Evolutionary conservation across 1,140 invertebrate species (phyloP), one percentile per base, ranked within the genome.

Genomic region (Arctopsyche grandis): DNA sequence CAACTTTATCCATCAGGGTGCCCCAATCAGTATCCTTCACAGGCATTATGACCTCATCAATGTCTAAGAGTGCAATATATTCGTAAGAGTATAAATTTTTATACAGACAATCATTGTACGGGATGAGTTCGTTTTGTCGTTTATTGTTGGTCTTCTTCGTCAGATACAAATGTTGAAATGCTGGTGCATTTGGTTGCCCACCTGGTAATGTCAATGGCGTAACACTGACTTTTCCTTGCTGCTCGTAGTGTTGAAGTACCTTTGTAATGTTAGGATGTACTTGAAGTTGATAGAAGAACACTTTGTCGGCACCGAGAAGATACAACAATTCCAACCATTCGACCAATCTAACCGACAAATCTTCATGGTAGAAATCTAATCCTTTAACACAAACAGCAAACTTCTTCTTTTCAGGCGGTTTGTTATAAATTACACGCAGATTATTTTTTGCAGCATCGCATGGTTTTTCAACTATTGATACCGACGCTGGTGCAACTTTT

Each of bases 51-150:
- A 98, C 93, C 86, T 99, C 97, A 85, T 99, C 97, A 52, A 96
- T 95, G 84, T 99, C 97, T 22, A 98, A 87, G 12, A 99, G 87
- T 0, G 94, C 95, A 43, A 98, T 93, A 87, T 97, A 98, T 71
- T 96, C 92, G 85, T 98, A 98, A 52, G 92, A 90, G 85, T 97
- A 97, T 87, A 97, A 91, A 85, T 98, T 95, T 83, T 97, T 94
- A 87, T 99, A 98, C 5, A 99, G 89, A 84, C 97, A 99, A 85
- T 99, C 97, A 86, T 99, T 99, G 89, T 98, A 98, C 0, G 97
- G 97, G 82, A 99, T 97, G 46, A 99, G 89, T 86, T 99, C 97
- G 86, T 98, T 97, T 84, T 98, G 96, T 10, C 97, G 88, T 85
- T 98, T 98, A 86, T 97, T 93, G 84, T 95, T 97, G 0, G 94